These are phyloP conservation scores for Megalops cyprinoides DNA, from an alignment of 2,797 vertebrate species.

Conservation along the genomic window DNA sequence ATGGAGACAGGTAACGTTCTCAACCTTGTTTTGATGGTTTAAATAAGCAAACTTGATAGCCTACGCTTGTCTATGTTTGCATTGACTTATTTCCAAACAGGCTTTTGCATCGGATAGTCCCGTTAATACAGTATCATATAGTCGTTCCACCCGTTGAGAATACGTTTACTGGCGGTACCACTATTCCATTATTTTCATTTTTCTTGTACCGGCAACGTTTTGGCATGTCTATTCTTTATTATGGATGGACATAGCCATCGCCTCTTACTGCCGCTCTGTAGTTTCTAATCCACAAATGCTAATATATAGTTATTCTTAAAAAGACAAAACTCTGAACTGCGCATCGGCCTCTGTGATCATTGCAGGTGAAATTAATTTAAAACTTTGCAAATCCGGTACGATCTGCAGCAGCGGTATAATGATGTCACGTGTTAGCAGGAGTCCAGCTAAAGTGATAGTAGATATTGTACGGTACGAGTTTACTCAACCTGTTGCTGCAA, in stretches of 20 bases:
- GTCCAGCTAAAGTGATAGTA: background rate
- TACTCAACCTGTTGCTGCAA: slow-evolving; percentile 14
- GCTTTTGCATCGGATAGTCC: background rate
- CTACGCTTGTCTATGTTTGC: background rate
- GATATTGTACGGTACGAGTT: background rate
- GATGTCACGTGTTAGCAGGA: background rate
- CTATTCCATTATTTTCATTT: background rate
- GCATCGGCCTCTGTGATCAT: background rate
- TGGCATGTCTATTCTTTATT: too few relatives aligned
- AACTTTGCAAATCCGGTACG: too few relatives aligned
- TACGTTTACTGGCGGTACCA: background rate
- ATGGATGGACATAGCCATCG: too few relatives aligned
- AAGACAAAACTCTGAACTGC: background rate
- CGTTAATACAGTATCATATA: background rate
- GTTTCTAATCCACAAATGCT: too few relatives aligned
- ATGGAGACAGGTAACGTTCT: slow-evolving; percentile 45
- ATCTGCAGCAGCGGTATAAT: too few relatives aligned
- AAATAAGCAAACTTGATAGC: background rate
- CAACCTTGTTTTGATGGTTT: background rate
- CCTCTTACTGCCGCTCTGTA: too few relatives aligned
- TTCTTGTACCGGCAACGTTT: background rate
- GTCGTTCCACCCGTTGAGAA: background rate
- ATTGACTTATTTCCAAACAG: background rate
- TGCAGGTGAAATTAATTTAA: background rate
- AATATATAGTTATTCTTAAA: background rate